A percentile compares a stretch with the other conserved stretches of the same genome.
These are phyloP conservation scores for Microctonus brassicae DNA, from an alignment of 2,888 invertebrate species.

Conservation along the genomic window DNA sequence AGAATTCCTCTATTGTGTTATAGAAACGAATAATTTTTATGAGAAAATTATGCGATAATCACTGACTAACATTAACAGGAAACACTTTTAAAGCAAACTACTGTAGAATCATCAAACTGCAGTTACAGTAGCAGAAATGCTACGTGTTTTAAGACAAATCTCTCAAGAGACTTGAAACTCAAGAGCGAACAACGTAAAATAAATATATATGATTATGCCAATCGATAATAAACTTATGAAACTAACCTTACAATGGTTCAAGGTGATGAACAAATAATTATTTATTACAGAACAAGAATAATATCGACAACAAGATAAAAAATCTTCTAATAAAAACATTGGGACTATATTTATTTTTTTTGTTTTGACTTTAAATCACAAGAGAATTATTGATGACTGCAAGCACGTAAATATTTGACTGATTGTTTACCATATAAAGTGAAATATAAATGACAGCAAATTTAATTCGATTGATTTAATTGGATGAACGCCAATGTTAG, in stretches of 20 bases:
- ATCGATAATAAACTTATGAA: background rate
- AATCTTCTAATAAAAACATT: conserved; percentile 13
- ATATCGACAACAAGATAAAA: background rate
- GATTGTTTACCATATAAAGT: conserved; percentile 15
- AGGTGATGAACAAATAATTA: background rate
- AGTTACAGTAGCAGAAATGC: background rate
- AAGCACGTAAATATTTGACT: background rate
- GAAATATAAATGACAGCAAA: background rate
- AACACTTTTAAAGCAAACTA: background rate
- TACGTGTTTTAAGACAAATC: background rate
- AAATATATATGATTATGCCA: background rate
- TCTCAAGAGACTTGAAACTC: background rate
- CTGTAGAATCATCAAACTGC: background rate
- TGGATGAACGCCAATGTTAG: conserved; percentile 44
- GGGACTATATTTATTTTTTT: background rate
- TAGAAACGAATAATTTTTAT: background rate
- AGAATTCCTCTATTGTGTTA: background rate
- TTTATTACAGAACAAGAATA: background rate
- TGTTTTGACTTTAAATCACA: background rate
- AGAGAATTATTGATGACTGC: background rate
- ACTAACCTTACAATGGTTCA: conserved; percentile 8
- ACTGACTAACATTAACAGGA: background rate
- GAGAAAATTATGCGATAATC: background rate
- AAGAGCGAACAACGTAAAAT: background rate
- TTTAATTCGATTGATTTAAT: conserved; percentile 57